These are phyloP conservation scores for Heliconius ethilla DNA, from an alignment of 2,888 invertebrate species.

Conservation along the genomic window DNA sequence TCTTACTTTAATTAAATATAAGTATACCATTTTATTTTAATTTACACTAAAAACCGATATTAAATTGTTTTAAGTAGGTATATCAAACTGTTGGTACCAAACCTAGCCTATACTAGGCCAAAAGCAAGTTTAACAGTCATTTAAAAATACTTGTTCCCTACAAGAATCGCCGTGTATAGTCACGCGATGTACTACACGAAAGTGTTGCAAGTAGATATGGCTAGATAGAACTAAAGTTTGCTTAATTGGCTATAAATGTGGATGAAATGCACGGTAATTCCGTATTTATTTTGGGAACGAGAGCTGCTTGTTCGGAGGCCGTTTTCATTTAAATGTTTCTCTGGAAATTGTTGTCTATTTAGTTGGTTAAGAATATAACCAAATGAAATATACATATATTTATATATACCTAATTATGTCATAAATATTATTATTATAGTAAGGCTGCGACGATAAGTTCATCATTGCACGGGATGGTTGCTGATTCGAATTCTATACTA, in stretches of 20 bases:
- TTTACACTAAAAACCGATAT: not conserved
- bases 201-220: conserved; percentile 63
- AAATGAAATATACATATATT: not conserved
- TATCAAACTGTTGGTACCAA: not conserved
- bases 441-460: no score
- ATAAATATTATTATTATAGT: no score
- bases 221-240: conserved; percentile 51
- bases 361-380: not conserved
- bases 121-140: conserved; percentile 40
- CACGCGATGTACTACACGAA: conserved; percentile 63
- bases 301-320: conserved; percentile 1
- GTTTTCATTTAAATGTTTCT: conserved; percentile 17
- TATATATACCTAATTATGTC: no score
- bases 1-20: not conserved
- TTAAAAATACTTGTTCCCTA: conserved; percentile 60
- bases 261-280: conserved; percentile 47
- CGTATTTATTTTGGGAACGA: conserved; percentile 37
- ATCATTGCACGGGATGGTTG: no score
- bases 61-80: not conserved
- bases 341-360: not conserved
- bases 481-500: no score
- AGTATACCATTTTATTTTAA: not conserved
- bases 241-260: conserved; percentile 54
- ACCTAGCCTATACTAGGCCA: conserved; percentile 6
- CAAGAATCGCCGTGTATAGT: conserved; percentile 67